Conservation (phyloP, 2,888 invertebrate genomes). For the Alviniconcha strummeri region DNA sequence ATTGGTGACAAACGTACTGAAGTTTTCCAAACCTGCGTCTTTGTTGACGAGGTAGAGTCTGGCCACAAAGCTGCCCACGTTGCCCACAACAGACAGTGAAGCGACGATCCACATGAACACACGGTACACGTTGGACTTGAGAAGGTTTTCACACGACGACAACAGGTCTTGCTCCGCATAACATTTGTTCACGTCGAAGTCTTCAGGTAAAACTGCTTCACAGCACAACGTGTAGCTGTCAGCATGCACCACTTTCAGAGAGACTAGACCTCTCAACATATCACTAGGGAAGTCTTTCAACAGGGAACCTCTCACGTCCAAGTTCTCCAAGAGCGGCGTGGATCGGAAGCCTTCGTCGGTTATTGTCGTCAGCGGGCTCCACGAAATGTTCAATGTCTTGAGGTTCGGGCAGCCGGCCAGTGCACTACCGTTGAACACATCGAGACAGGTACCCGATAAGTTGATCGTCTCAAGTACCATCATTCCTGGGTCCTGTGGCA, state of each 20-base stretch:
- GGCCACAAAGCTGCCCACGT: conserved; percentile 19
- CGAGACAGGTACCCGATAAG: neutral
- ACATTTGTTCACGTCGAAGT: neutral
- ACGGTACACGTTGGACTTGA: conserved; percentile 12
- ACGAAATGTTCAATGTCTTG: neutral
- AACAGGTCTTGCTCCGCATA: conserved; percentile 14
- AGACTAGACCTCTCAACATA: neutral
- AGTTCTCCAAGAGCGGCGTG: neutral
- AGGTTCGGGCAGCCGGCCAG: neutral
- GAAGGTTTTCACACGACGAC: conserved; percentile 17
- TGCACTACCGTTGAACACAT: neutral
- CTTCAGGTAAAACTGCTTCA: neutral
- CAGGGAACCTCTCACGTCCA: neutral
- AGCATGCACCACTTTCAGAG: neutral
- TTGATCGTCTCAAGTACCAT: neutral
- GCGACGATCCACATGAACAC: conserved; percentile 30
- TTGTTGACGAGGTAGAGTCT: conserved; percentile 14
- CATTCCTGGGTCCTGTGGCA: neutral
- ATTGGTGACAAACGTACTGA: conserved; percentile 33
- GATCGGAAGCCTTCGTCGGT: neutral
- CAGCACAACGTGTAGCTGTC: conserved; percentile 21
- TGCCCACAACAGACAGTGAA: conserved; percentile 23
- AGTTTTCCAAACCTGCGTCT: conserved; percentile 1
- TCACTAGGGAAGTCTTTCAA: neutral
- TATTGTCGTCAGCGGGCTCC: neutral